Base-by-base conservation (phyloP, 2,113 vertebrate genomes). In the Eleginops maclovinus region DNA sequence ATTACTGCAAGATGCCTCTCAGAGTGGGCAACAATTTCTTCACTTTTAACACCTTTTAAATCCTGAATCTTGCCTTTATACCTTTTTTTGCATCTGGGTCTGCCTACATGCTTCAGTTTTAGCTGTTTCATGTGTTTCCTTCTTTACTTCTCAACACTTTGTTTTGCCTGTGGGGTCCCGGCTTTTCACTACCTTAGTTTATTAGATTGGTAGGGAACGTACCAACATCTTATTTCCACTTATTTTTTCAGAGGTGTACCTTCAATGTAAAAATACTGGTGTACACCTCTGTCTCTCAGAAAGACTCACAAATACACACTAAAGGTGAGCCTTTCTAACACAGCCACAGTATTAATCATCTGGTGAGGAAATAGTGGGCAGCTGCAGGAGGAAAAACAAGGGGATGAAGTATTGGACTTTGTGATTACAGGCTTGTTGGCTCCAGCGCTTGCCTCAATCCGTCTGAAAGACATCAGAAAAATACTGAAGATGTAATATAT, bases 1-100 rank as follows among this genome's bases (percentile, higher is more conserved):
- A 99, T 71, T 98, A 99, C 91, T 98, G 97, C 93, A 99, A 98
- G 95, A 99, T 99, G 98, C 97, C 98, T 84, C 96, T 99, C 0
- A 98, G 98, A 97, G 98, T 99, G 94, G 91, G 87, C 36, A 63
- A 76, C 49, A 67, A 15, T 73, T 79, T 60, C 15, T 72, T 82
- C 0, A 13, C 24, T 72, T 60, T 66, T 70, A 47, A 53, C 31
- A 22, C 51, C 55, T 64, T 62, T 66, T 46, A 40, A 83, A 55
- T 51, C 19, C 21, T 11, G 6, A 44, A 62, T 71, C 31, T 43
- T 43, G n/a, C 31, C 53, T 53, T 49, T 46, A 19, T 68, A n/a
- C 56, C 26, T 40, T 31, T 40, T 31, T 54, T 14, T n/a, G 26
- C 21, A 46, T 73, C n/a, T 44, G 31, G 9, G 8, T 28, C n/a